These are phyloP conservation scores for Clivina fossor DNA, from an alignment of 2,888 invertebrate genomes.

Conservation along the genomic window DNA sequence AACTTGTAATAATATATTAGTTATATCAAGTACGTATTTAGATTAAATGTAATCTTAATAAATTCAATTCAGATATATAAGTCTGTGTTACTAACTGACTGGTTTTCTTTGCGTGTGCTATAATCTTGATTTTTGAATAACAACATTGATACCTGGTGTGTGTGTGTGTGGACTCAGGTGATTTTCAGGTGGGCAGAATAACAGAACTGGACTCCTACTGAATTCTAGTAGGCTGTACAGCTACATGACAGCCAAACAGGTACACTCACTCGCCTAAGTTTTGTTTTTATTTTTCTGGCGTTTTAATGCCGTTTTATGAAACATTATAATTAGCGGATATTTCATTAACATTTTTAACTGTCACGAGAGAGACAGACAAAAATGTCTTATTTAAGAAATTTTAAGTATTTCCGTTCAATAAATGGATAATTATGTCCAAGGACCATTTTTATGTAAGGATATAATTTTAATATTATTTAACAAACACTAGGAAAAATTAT, in stretches of 20 bases:
- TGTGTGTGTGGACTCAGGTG: background rate
- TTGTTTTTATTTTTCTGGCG: constrained; percentile 15
- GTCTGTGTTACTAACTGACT: no score
- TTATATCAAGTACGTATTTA: background rate
- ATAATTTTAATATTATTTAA: no score
- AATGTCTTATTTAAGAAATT: no score
- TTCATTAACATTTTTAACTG: constrained; percentile 21
- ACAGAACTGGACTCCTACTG: constrained; percentile 17
- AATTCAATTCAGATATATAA: background rate
- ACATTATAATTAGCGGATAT: constrained; percentile 21
- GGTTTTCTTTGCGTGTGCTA: background rate
- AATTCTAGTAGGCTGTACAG: constrained; percentile 4
- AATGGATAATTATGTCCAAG: no score
- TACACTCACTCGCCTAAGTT: constrained; percentile 15
- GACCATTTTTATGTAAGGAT: no score
- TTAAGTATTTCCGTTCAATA: no score
- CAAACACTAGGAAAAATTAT: no score
- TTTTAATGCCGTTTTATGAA: background rate
- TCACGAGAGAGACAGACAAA: no score
- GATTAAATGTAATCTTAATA: background rate
- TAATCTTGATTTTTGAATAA: background rate
- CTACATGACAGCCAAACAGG: constrained; percentile 7
- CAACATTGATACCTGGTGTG: no score
- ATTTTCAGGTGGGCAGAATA: constrained; percentile 14
- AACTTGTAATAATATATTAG: background rate